These are phyloP conservation scores for Drosophila auraria DNA, from an alignment of 1,140 invertebrate species.

Conservation along the genomic window DNA sequence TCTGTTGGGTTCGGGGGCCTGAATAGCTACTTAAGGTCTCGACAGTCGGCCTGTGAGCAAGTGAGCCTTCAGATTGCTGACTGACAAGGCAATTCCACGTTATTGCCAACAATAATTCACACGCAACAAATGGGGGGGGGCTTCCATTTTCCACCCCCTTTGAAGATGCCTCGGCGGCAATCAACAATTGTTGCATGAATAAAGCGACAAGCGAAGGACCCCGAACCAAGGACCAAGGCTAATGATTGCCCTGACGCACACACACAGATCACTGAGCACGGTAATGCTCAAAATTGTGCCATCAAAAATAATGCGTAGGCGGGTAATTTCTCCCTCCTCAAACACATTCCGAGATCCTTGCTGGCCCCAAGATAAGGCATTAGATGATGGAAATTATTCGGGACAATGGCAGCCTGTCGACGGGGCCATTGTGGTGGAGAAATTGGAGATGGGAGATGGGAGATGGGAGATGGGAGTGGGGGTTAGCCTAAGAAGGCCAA, in stretches of 20 bases:
- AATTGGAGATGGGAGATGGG: neutral
- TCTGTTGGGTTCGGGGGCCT: neutral
- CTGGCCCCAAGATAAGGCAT: constrained; percentile 45
- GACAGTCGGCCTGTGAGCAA: constrained; percentile 6
- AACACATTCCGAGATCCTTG: constrained; percentile 1
- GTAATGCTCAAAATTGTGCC: constrained; percentile 74
- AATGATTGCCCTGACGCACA: constrained; percentile 66
- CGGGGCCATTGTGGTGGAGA: constrained; percentile 34
- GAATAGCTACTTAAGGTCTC: constrained; percentile 39
- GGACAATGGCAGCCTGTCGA: constrained; percentile 47
- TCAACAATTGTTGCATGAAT: constrained; percentile 82
- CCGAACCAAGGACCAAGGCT: constrained; percentile 48
- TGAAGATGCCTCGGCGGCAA: constrained; percentile 34
- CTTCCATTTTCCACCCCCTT: constrained; percentile 6
- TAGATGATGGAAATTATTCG: constrained; percentile 59
- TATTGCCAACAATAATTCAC: constrained; percentile 76
- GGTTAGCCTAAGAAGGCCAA: too few species aligned
- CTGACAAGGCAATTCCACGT: constrained; percentile 69
- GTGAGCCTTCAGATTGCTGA: constrained; percentile 56
- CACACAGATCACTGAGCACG: constrained; percentile 76
- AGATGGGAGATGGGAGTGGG: too few species aligned
- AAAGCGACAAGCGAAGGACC: constrained; percentile 30
- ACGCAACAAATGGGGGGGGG: constrained; percentile 51
- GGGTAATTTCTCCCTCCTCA: constrained; percentile 17
- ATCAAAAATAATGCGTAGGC: constrained; percentile 74